Percentiles rank a stretch among this genome's conserved stretches.
phyloP scores from a whole-genome alignment of 2,888 invertebrate genomes.

The Eilema caniola region DNA sequence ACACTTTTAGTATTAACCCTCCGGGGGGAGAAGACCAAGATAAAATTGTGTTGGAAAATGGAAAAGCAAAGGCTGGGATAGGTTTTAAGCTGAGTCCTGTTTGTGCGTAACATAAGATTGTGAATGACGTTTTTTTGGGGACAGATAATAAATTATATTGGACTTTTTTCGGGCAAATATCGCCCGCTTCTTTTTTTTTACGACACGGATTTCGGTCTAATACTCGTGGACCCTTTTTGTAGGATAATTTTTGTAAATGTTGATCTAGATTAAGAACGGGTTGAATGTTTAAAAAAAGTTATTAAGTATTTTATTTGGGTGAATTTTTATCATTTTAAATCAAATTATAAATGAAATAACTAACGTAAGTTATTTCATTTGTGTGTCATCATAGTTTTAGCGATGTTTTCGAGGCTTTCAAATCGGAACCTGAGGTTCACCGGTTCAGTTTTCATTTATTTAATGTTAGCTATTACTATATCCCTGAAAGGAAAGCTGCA shows the following conservation, averaged over 20 bases:
- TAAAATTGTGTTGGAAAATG: slow-evolving; percentile 62
- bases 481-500: too few species aligned
- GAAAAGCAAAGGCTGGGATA: slow-evolving; percentile 71
- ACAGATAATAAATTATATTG: slow-evolving; percentile 61
- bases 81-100: slow-evolving; percentile 75
- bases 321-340: too few species aligned
- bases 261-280: not conserved
- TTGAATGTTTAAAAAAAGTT: not conserved
- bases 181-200: slow-evolving; percentile 26
- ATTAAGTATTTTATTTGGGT: too few species aligned
- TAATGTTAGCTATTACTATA: too few species aligned
- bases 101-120: slow-evolving; percentile 78
- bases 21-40: slow-evolving; percentile 49
- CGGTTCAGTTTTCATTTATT: too few species aligned
- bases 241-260: not conserved
- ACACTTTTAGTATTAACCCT: slow-evolving; percentile 27
- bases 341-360: too few species aligned
- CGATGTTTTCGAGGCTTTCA: too few species aligned
- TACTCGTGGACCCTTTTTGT: not conserved
- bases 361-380: too few species aligned
- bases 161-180: slow-evolving; percentile 34
- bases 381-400: too few species aligned
- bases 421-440: too few species aligned
- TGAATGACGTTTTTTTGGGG: slow-evolving; percentile 72
- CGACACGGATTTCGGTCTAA: not conserved